A percentile compares a stretch with the other conserved stretches of the same genome.
Evolutionary conservation across 2,888 invertebrate genomes (phyloP).

Genomic region (Heliconius sara): DNA sequence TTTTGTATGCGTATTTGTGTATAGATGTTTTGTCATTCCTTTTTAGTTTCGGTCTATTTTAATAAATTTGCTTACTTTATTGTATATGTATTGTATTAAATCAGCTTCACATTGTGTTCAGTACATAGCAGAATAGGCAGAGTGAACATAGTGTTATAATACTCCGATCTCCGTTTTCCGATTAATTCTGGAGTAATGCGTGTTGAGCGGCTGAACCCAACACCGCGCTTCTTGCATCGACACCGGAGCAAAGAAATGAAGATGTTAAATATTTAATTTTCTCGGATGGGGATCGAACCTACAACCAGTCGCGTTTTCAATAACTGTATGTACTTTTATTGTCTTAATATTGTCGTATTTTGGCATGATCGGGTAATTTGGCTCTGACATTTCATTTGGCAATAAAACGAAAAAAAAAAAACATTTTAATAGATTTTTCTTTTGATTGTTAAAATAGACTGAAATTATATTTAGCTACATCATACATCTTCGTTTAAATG

Average conservation of each 20-base stretch:
- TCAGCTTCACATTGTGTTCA: too few species aligned
- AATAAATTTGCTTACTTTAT: slow-evolving; percentile 22
- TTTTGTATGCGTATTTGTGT: slow-evolving; percentile 19
- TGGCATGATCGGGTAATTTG: slow-evolving; percentile 22
- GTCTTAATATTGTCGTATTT: slow-evolving; percentile 11
- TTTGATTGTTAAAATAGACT: slow-evolving; percentile 22
- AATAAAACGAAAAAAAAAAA: slow-evolving; percentile 27
- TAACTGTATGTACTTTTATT: too few species aligned
- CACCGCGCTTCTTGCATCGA: too few species aligned
- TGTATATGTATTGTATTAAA: not conserved
- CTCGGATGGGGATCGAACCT: too few species aligned
- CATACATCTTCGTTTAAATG: slow-evolving; percentile 1
- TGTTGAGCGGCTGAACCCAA: too few species aligned
- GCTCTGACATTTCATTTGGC: slow-evolving; percentile 10
- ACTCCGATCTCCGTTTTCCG: too few species aligned
- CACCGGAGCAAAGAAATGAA: too few species aligned
- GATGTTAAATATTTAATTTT: too few species aligned
- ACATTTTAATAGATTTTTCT: not conserved
- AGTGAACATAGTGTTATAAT: too few species aligned
- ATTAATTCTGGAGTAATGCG: too few species aligned
- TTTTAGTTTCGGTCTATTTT: slow-evolving; percentile 20
- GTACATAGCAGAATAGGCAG: too few species aligned
- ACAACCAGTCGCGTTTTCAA: too few species aligned
- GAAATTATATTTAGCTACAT: not conserved
- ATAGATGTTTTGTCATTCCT: not conserved